Evolutionary conservation across 2,113 vertebrate species (phyloP).

Genomic region (Syngnathus typhle): DNA sequence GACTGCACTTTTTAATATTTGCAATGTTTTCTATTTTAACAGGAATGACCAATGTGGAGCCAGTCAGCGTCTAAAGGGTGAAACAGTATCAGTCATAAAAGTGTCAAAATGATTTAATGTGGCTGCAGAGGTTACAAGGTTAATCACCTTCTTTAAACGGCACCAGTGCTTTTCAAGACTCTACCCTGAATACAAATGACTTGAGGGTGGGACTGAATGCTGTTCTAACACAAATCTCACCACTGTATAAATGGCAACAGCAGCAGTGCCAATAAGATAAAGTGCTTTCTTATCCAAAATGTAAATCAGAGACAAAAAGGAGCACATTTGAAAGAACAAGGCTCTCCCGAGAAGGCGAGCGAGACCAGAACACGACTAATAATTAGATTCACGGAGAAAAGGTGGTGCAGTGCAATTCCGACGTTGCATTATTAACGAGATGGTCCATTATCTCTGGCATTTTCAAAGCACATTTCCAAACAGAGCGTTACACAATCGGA

Average conservation of each 20-base stretch:
- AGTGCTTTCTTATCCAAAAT: background rate
- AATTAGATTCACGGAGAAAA: constrained; percentile 40
- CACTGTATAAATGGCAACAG: background rate
- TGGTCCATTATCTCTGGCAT: constrained; percentile 36
- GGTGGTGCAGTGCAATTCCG: constrained; percentile 31
- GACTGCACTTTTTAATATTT: no score
- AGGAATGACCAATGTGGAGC: background rate
- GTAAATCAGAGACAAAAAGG: constrained; percentile 19
- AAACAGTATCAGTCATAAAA: background rate
- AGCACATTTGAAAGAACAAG: constrained; percentile 41
- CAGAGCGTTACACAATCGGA: background rate
- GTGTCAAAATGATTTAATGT: constrained; percentile 1
- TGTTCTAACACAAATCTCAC: background rate
- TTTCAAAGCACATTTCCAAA: constrained; percentile 13
- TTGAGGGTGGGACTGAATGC: background rate
- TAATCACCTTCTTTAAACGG: background rate
- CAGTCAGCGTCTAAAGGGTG: background rate
- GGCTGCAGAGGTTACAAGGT: background rate
- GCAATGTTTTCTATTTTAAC: background rate
- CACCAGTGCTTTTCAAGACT: background rate
- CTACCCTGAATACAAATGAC: background rate
- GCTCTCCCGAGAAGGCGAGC: background rate
- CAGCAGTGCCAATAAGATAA: background rate
- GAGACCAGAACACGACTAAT: constrained; percentile 4
- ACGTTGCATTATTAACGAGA: constrained; percentile 54